Base-by-base conservation (phyloP, 2,113 vertebrate species). In the Triplophysa siluroides region DNA sequence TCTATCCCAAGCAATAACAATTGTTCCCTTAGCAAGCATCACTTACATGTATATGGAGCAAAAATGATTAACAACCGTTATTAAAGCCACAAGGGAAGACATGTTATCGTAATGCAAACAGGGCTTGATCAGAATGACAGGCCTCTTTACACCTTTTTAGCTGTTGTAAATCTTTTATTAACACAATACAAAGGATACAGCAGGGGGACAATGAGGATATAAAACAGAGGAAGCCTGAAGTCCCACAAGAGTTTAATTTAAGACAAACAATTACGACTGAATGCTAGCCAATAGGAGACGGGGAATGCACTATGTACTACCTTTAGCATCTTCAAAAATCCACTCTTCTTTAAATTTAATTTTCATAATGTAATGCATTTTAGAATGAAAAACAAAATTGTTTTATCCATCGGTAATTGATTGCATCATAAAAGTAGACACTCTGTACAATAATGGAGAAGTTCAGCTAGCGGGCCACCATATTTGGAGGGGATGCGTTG, bases 131-230 rank as follows among this genome's bases (percentile, higher is more conserved):
- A 88, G 86, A 91, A 91, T 54, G 91, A 87, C 92, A 90, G 90
- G 85, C 83, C 88, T 90, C 83, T 87, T 83, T 88, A 91, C 92
- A 94, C 90, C 91, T 93, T 89, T 89, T 91, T 90, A 91, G 90
- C 84, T 82, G 88, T 81, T 87, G 90, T 93, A 94, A 94, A 93
- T 94, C 92, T 92, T 86, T 93, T 88, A 92, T 84, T 89, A 63
- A 92, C 88, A 94, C 93, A 93, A 94, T 93, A 87, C 86, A 81
- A 88, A 93, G 93, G 92, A 93, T 93, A 93, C 90, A 90, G 91
- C 88, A 86, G 85, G 84, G 86, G 89, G 90, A 94, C 93, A 94
- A 92, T 91, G 90, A 92, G 90, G 88, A 88, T 91, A 92, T 94
- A 91, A 92, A 94, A 90, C 77, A 87, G 88, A 91, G 93, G 93